These are phyloP conservation scores for Ceryle rudis DNA, from an alignment of 2,797 vertebrate genomes.

Conservation along the genomic window DNA sequence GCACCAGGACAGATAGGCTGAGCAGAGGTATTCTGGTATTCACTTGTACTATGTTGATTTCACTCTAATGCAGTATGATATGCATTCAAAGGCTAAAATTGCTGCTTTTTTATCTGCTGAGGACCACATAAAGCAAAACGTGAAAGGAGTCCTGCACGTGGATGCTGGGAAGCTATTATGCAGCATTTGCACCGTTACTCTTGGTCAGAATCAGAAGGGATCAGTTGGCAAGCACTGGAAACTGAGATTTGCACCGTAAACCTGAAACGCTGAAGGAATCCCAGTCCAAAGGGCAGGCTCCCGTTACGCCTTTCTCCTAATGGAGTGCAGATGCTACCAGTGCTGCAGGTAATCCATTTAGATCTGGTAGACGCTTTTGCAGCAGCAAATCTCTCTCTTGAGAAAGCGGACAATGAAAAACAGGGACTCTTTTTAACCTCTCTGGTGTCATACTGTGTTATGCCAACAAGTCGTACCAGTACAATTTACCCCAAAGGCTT, in stretches of 20 bases:
- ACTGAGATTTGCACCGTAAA: neutral
- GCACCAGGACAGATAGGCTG: neutral
- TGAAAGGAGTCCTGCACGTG: neutral
- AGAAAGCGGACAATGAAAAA: neutral
- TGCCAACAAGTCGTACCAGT: neutral
- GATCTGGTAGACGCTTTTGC: neutral
- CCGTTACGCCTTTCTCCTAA: neutral
- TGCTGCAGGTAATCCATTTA: slow-evolving; percentile 42
- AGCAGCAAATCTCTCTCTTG: slow-evolving; percentile 18
- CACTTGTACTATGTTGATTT: neutral
- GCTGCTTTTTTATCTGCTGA: slow-evolving; percentile 31
- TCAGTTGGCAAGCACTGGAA: neutral
- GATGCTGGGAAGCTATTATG: neutral
- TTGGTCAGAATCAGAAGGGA: neutral
- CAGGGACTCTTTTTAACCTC: neutral
- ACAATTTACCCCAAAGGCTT: neutral
- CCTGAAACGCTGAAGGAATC: neutral
- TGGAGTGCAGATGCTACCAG: slow-evolving; percentile 29
- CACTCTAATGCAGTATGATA: neutral
- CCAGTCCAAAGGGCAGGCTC: slow-evolving; percentile 35
- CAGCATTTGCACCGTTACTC: neutral
- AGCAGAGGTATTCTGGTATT: neutral
- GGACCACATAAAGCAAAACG: neutral
- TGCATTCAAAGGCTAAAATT: neutral
- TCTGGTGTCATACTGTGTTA: neutral